Conservation (phyloP, 2,797 vertebrate genomes). For the Sebastes flavidus region DNA sequence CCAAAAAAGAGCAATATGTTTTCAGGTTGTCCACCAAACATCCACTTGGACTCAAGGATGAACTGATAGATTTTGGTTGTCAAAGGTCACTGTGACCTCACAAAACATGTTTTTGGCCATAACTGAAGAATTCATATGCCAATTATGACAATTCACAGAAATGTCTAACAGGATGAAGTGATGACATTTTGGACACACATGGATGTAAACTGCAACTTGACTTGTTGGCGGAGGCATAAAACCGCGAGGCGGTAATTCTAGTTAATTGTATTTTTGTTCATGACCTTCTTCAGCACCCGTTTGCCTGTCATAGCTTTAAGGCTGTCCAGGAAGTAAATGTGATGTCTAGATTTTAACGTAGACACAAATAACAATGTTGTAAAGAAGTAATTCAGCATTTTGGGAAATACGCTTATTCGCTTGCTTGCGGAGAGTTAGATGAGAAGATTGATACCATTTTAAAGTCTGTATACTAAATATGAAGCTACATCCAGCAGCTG, state of each 20-base stretch:
- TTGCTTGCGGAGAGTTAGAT: not conserved
- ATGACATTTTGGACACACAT: not conserved
- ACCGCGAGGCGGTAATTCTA: not conserved
- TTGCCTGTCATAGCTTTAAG: conserved; percentile 37
- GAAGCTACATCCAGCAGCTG: not conserved
- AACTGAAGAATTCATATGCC: not conserved
- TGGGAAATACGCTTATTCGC: not conserved
- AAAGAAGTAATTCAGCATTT: conserved; percentile 2
- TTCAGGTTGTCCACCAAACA: not conserved
- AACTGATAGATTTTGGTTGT: not conserved
- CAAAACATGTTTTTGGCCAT: not conserved
- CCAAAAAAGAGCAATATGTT: not conserved
- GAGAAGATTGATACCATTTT: not conserved
- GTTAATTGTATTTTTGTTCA: conserved; percentile 7
- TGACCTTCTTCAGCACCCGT: conserved; percentile 39
- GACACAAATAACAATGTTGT: not conserved
- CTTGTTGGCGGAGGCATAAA: not conserved
- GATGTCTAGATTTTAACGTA: conserved; percentile 6
- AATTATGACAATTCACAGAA: too few species aligned
- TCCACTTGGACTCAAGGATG: not conserved
- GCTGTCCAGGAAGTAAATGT: conserved; percentile 23
- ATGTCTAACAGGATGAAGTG: not conserved
- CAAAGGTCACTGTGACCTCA: not conserved
- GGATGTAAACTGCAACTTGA: not conserved
- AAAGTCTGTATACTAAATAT: not conserved